Base-by-base conservation (phyloP, 2,113 vertebrate genomes). In the Passerina amoena region DNA sequence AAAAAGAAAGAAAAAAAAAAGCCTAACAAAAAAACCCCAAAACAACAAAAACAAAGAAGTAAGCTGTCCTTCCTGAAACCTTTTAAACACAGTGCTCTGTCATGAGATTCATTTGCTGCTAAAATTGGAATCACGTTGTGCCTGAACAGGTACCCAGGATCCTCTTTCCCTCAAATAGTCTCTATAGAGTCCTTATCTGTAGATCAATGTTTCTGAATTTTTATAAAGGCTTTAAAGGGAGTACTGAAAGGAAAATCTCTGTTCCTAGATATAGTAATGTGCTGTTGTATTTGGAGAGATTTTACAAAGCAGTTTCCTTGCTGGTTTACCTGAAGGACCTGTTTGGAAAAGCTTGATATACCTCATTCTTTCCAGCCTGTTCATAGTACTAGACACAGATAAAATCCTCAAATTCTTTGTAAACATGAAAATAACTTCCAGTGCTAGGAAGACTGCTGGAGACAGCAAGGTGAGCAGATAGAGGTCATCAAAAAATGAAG, bases 181-280 rank as follows among this genome's bases (percentile, higher is more conserved):
- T 94, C 75, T 50, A 30, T 31, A 59, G 87, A 91, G 38, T 92
- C 94, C 54, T 91, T 79, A 72, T 66, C 21, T 65, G 42, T 76
- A 70, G 63, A 87, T 89, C 75, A 82, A 24, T 63, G 42, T 61
- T 96, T 88, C 66, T 82, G 85, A 73, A 82, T 95, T 94, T 95
- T 91, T 85, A 70, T 42, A 48, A 5, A 53, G 19, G 27, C 27
- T 92, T 91, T 92, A 71, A 89, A 85, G 37, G 30, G 23, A 71
- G 18, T 37, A 56, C 19, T 71, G 61, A 82, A 95, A 82, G 45
- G n/a, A 89, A 65, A 38, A 37, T 22, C 14, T 56, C n/a, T 79
- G 14, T 72, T 88, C 40, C 66, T 76, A 37, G 28, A 54, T 35
- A 50, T 51, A 77, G 33, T 59, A 69, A 37, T 63, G 28, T 2